phyloP scores from a whole-genome alignment of 92 coral and sea anemone species.

The Actinostola sp. region DNA sequence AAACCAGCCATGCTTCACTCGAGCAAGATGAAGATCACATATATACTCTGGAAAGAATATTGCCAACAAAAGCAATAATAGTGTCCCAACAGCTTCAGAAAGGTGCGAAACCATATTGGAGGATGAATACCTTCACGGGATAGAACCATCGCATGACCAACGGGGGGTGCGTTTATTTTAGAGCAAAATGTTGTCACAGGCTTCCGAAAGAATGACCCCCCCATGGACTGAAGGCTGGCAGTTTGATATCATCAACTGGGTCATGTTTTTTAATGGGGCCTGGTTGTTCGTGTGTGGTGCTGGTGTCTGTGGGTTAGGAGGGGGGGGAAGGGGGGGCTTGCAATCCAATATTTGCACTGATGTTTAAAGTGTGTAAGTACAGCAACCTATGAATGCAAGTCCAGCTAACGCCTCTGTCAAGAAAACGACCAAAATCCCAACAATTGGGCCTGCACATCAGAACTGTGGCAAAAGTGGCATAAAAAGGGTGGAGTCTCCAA shows the following conservation, averaged over 20 bases:
- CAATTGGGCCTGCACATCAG: constrained; percentile 35
- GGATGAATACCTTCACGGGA: constrained; percentile 29
- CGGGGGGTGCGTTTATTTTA: constrained; percentile 18
- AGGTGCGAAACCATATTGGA: constrained; percentile 32
- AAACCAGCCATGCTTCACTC: constrained; percentile 27
- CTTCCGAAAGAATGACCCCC: constrained; percentile 38
- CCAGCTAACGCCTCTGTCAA: constrained; percentile 13
- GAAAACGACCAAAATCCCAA: constrained; percentile 4
- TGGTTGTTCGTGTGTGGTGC: constrained; percentile 33
- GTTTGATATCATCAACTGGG: constrained; percentile 21
- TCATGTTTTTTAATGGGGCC: constrained; percentile 20
- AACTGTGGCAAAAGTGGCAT: constrained; percentile 54
- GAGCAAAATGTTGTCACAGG: constrained; percentile 43
- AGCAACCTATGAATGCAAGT: not conserved
- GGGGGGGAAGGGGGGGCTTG: no score
- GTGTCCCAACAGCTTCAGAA: not conserved
- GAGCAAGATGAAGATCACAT: constrained; percentile 22
- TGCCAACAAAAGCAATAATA: not conserved
- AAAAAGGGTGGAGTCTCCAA: constrained; percentile 37
- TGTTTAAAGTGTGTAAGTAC: constrained; percentile 6
- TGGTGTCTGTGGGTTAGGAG: constrained; percentile 29
- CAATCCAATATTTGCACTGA: constrained; percentile 33
- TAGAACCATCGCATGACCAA: not conserved
- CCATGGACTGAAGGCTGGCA: constrained; percentile 31
- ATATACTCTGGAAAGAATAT: constrained; percentile 4